Conservation (phyloP, 2,113 vertebrate genomes). For the Merops nubicus region DNA sequence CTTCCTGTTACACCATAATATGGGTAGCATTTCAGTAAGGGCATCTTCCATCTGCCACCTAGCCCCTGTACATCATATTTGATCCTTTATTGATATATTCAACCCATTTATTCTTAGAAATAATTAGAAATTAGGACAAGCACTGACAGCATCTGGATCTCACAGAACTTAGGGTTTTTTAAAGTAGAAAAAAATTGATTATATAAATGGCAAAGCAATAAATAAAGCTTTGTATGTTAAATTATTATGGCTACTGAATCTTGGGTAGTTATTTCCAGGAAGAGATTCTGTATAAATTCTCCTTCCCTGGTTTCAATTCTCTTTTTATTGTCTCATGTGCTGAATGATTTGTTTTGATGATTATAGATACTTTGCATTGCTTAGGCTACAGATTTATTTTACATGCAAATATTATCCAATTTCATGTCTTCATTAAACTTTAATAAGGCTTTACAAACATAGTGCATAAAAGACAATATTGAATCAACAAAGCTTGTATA, state of each 20-base stretch:
- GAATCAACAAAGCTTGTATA: conserved; percentile 49
- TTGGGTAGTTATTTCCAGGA: neutral
- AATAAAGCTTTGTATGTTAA: neutral
- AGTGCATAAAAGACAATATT: conserved; percentile 46
- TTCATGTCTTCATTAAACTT: conserved; percentile 63
- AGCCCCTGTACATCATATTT: neutral
- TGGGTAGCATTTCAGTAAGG: neutral
- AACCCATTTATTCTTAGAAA: neutral
- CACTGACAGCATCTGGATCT: neutral
- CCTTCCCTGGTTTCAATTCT: neutral
- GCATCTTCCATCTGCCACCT: neutral
- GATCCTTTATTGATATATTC: neutral
- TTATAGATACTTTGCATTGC: conserved; percentile 51
- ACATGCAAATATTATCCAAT: conserved; percentile 59
- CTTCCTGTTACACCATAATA: neutral
- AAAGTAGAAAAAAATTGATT: neutral
- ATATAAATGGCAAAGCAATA: neutral
- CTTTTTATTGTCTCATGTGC: conserved; percentile 8
- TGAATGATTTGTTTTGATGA: conserved; percentile 61
- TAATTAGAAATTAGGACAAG: neutral
- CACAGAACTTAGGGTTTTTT: neutral
- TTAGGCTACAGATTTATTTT: conserved; percentile 64
- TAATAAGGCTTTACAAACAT: conserved; percentile 41
- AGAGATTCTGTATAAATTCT: neutral
- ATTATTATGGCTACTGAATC: neutral